Base-by-base conservation (phyloP, 2,113 vertebrate genomes). In the Grallaria varia region DNA sequence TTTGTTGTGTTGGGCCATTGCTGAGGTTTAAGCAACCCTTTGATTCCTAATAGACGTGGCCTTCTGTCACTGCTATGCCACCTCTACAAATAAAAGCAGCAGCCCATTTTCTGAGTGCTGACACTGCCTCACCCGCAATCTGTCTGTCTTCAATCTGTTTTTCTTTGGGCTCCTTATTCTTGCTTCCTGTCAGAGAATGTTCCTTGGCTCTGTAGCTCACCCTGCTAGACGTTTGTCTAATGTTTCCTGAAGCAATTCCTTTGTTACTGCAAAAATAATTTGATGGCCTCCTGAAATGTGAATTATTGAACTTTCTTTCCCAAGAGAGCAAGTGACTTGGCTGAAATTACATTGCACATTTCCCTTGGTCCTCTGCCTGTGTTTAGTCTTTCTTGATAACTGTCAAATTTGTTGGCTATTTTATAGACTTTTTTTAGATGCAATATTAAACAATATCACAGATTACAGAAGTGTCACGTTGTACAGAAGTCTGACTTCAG, bases 221-320 rank as follows among this genome's bases (percentile, higher is more conserved):
- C 39, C 50, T 80, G 78, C 52, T 50, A 52, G 52, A 60, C 1
- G 1, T 84, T 62, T 62, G 37, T 81, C 66, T 84, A 14, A 40
- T 72, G 90, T 90, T 95, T 95, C 88, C 90, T 89, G 83, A 87
- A 95, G 73, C 88, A 56, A 25, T 87, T 93, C 73, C 62, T 95
- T 81, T 95, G 58, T 49, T 82, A 49, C 63, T 87, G 22, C 30
- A 66, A 50, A 94, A 96, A 84, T 24, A 72, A 90, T 79, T 84
- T 33, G 24, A 35, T 95, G 77, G 74, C 52, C 87, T 92, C 42
- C 77, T 89, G 84, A 84, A 88, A 82, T 42, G 67, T 60, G 87
- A 79, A 42, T 92, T 92, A 88, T 62, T 92, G 81, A 87, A 73
- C 84, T 76, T 95, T 25, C n/a, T 56, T 90, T 85, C 89, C 84